Conservation (phyloP, 2,797 vertebrate genomes). For the Tadarida brasiliensis region DNA sequence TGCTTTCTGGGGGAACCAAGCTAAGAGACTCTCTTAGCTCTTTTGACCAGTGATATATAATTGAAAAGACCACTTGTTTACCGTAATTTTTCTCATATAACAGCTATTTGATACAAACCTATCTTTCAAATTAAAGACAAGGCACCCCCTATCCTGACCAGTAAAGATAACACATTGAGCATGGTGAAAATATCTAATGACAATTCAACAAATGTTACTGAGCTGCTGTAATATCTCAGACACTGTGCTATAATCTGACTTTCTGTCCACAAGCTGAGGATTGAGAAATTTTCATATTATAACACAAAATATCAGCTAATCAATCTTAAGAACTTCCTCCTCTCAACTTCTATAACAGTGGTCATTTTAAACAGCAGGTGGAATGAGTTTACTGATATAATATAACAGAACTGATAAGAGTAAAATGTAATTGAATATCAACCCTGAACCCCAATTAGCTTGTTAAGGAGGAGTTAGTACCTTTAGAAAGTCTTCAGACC, state of each 20-base stretch:
- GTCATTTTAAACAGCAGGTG: neutral
- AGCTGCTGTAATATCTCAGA: neutral
- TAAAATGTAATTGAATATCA: neutral
- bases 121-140: slow-evolving; percentile 25
- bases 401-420: neutral
- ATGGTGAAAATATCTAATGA: neutral
- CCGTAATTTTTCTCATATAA: neutral
- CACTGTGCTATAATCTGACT: neutral
- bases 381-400: neutral
- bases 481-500: neutral
- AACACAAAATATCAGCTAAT: slow-evolving; percentile 5
- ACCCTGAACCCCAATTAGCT: neutral
- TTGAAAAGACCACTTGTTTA: neutral
- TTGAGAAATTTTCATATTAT: neutral
- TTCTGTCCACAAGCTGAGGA: neutral
- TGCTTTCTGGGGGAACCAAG: neutral
- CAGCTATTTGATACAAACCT: neutral
- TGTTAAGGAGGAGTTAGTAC: neutral
- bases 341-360: neutral
- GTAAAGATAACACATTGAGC: neutral
- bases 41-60: neutral
- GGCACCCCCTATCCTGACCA: neutral
- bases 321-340: neutral
- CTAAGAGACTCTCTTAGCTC: neutral
- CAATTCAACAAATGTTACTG: neutral